These are phyloP conservation scores for Dinocampus coccinellae DNA, from an alignment of 2,888 invertebrate genomes.

Conservation along the genomic window DNA sequence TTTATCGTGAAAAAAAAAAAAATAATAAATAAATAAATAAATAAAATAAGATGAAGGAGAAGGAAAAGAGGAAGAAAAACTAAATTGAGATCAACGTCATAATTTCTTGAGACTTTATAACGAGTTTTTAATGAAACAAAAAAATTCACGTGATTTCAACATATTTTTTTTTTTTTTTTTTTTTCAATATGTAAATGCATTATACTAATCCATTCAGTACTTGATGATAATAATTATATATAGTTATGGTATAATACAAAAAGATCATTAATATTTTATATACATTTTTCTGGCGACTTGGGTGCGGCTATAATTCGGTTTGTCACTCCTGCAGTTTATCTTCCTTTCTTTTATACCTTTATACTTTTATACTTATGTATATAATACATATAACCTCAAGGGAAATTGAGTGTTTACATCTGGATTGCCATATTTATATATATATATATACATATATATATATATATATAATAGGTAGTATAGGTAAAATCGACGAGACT, in stretches of 20 bases:
- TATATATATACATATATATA: not conserved
- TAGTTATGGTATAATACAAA: not conserved
- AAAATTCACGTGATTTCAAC: not conserved
- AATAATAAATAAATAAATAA: not conserved
- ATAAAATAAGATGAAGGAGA: not conserved
- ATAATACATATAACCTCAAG: not conserved
- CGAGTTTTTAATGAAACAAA: constrained; percentile 11
- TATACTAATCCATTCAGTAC: not conserved
- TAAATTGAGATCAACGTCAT: too few species aligned
- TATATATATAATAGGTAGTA: not conserved
- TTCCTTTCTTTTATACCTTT: not conserved
- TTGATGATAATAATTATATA: not conserved
- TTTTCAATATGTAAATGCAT: not conserved
- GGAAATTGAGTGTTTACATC: not conserved
- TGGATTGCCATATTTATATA: not conserved
- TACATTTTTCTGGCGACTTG: constrained; percentile 11
- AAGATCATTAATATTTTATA: constrained; percentile 15
- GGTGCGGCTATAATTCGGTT: constrained; percentile 34
- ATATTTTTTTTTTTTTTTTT: not conserved
- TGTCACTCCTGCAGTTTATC: constrained; percentile 10
- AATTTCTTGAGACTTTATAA: not conserved
- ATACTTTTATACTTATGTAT: not conserved
- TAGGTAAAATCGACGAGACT: not conserved
- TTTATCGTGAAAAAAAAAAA: not conserved
- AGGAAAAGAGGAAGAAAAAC: too few species aligned